Conservation (phyloP, 2,113 vertebrate species). For the Bubo blakistoni region DNA sequence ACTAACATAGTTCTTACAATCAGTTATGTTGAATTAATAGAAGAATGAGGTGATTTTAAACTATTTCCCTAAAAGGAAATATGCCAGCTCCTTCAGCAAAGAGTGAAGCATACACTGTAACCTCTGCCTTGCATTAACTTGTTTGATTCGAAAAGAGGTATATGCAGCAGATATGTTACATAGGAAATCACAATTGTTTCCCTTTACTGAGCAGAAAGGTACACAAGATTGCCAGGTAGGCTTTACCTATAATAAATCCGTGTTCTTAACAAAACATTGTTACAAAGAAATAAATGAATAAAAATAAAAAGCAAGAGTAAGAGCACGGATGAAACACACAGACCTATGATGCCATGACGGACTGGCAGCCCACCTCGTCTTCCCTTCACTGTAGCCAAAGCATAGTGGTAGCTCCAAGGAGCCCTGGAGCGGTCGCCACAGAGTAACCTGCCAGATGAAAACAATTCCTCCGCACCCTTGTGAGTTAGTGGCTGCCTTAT, state of each 20-base stretch:
- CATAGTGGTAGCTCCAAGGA: neutral
- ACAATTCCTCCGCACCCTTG: neutral
- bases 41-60: neutral
- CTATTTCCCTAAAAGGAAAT: neutral
- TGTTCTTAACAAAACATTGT: neutral
- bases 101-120: neutral
- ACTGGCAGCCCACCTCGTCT: neutral
- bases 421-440: fast-evolving
- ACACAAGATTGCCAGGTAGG: neutral
- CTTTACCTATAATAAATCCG: neutral
- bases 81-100: neutral
- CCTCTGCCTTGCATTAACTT: neutral
- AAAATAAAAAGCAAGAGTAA: neutral
- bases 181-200: neutral
- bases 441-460: neutral
- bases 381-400: neutral
- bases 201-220: neutral
- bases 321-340: neutral
- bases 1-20: slow-evolving; percentile 1
- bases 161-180: neutral
- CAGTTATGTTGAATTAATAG: slow-evolving; percentile 28
- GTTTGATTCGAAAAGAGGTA: neutral
- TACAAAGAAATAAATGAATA: neutral
- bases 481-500: neutral
- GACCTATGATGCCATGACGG: fast-evolving